These are phyloP conservation scores for Lasiurus borealis DNA, from an alignment of 2,113 vertebrate genomes.

Conservation along the genomic window DNA sequence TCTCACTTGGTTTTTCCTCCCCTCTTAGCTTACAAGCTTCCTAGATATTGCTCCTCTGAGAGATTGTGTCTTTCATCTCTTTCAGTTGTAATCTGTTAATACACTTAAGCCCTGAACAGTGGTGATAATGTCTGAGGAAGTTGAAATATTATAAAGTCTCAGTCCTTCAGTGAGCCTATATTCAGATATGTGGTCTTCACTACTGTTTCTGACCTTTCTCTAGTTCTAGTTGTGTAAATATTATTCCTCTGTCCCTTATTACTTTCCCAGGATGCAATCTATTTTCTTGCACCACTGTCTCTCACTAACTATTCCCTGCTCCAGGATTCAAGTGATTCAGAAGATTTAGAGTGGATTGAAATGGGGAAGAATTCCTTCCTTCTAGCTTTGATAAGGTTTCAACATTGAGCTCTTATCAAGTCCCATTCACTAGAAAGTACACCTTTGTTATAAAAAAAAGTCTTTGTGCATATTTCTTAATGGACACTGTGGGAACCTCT, in stretches of 20 bases:
- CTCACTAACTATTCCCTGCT: neutral
- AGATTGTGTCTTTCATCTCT: neutral
- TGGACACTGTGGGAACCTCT: too few relatives aligned
- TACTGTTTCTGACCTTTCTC: neutral
- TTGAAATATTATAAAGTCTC: neutral
- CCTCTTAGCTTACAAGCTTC: neutral
- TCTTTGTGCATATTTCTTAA: neutral
- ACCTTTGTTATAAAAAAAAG: neutral
- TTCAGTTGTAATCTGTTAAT: neutral
- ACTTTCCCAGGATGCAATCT: neutral
- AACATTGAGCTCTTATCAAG: neutral
- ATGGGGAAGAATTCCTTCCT: neutral
- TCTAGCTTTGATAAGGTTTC: neutral
- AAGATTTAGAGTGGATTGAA: neutral
- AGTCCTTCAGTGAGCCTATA: neutral
- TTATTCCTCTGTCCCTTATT: neutral
- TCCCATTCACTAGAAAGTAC: neutral
- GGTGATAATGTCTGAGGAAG: neutral
- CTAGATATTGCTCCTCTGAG: neutral
- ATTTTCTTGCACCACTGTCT: neutral
- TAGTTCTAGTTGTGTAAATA: neutral
- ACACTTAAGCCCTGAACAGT: neutral
- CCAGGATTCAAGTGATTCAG: neutral
- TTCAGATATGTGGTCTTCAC: neutral
- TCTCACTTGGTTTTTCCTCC: neutral